Percentiles rank a stretch among this genome's conserved stretches.
These are phyloP conservation scores for Coccyzus lansbergi DNA, from an alignment of 2,797 vertebrate species.

Conservation along the genomic window DNA sequence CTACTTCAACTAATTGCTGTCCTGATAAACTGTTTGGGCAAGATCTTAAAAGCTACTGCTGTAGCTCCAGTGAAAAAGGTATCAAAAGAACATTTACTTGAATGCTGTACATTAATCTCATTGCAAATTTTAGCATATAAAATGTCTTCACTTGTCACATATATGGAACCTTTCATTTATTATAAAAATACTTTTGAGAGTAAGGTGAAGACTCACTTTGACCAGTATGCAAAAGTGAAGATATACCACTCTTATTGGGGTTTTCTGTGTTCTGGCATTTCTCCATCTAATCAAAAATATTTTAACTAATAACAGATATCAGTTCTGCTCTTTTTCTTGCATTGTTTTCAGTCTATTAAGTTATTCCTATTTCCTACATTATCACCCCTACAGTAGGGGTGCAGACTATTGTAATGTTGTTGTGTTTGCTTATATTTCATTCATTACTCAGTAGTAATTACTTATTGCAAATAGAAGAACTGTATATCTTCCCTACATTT, in stretches of 20 bases:
- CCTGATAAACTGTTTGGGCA: not conserved
- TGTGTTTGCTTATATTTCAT: not conserved
- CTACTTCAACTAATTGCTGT: not conserved
- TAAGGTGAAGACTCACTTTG: not conserved
- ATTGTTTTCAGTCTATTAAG: not conserved
- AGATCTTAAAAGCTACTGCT: not conserved
- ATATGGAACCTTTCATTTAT: not conserved
- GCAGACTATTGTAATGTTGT: not conserved
- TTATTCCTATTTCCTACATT: not conserved
- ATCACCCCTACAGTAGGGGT: not conserved
- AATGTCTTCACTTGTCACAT: not conserved
- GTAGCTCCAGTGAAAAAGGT: not conserved
- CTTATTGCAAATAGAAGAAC: not conserved
- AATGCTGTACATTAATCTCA: not conserved
- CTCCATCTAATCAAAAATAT: not conserved
- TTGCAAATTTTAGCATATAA: not conserved
- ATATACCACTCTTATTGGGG: not conserved
- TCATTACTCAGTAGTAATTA: not conserved
- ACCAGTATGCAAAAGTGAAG: not conserved
- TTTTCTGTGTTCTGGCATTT: not conserved
- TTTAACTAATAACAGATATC: constrained; percentile 29
- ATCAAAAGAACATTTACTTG: not conserved
- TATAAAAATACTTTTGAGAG: not conserved
- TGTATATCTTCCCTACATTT: not conserved
- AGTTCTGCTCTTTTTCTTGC: not conserved